Conservation (phyloP, 2,797 vertebrate species). For the Rhinophrynus dorsalis region DNA sequence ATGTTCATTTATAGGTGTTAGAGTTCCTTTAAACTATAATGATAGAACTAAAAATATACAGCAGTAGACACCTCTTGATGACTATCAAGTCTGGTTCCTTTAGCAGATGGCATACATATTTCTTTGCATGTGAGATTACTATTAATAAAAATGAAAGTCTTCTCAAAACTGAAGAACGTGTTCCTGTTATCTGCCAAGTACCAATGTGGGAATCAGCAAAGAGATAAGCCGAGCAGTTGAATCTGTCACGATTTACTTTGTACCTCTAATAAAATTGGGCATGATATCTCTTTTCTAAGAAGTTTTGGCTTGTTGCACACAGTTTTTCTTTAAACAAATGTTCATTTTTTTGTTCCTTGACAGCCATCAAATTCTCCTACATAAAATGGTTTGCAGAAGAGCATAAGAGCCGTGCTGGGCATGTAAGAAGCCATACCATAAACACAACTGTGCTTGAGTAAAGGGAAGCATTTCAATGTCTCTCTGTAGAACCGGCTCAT, state of each 20-base stretch:
- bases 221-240: constrained; percentile 34
- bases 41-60: constrained; percentile 3
- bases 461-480: too few relatives aligned
- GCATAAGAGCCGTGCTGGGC: too few relatives aligned
- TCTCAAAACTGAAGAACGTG: constrained; percentile 69
- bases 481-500: too few relatives aligned
- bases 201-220: constrained; percentile 60
- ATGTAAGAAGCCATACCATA: too few relatives aligned
- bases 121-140: constrained; percentile 67
- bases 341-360: background rate
- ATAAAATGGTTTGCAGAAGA: too few relatives aligned
- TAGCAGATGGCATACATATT: constrained; percentile 68
- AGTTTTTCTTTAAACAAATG: constrained; percentile 17
- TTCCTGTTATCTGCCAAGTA: constrained; percentile 66
- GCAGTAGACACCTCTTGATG: background rate
- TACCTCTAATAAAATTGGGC: constrained; percentile 24
- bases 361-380: background rate
- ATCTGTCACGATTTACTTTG: constrained; percentile 23
- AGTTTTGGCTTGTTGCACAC: constrained; percentile 3
- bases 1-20: too few relatives aligned
- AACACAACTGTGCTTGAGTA: too few relatives aligned
- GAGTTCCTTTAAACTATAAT: too few relatives aligned
- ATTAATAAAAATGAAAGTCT: constrained; percentile 69
- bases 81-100: constrained; percentile 49
- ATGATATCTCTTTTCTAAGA: constrained; percentile 19